phyloP scores from a whole-genome alignment of 2,113 vertebrate genomes.

The Aldabrachelys gigantea region DNA sequence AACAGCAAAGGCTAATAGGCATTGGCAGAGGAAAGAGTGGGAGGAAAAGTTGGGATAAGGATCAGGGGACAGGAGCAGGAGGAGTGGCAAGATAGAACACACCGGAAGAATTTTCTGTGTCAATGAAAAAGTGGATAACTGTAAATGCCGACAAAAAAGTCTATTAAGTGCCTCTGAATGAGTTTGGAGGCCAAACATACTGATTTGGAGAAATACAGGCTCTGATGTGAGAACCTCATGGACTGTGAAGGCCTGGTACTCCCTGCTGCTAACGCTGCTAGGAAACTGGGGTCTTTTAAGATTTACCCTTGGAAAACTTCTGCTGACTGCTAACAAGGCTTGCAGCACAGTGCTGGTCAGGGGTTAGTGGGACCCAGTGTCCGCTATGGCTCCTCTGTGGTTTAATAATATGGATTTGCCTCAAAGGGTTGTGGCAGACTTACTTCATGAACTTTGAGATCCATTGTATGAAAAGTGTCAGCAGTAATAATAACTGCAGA shows the following conservation, averaged over 20 bases:
- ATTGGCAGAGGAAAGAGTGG: not conserved
- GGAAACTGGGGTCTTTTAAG: not conserved
- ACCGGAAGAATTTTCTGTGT: not conserved
- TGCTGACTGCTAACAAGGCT: not conserved
- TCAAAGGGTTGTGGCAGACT: not conserved
- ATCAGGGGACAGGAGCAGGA: not conserved
- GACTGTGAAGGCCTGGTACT: not conserved
- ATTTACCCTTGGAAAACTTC: not conserved
- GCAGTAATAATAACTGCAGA: not conserved
- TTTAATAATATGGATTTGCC: not conserved
- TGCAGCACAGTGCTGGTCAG: not conserved
- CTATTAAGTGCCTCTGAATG: not conserved
- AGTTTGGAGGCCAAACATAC: not conserved
- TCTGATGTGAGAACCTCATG: not conserved
- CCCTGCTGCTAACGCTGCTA: not conserved
- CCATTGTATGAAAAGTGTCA: not conserved
- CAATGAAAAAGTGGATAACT: not conserved
- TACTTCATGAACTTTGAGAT: slow-evolving; percentile 41
- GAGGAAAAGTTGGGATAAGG: not conserved
- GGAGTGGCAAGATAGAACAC: not conserved
- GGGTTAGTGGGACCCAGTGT: not conserved
- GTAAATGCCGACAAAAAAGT: not conserved
- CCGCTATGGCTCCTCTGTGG: not conserved
- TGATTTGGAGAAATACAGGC: not conserved
- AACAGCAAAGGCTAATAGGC: not conserved